phyloP scores from a whole-genome alignment of 2,888 invertebrate species.

The Eilema sororculum region DNA sequence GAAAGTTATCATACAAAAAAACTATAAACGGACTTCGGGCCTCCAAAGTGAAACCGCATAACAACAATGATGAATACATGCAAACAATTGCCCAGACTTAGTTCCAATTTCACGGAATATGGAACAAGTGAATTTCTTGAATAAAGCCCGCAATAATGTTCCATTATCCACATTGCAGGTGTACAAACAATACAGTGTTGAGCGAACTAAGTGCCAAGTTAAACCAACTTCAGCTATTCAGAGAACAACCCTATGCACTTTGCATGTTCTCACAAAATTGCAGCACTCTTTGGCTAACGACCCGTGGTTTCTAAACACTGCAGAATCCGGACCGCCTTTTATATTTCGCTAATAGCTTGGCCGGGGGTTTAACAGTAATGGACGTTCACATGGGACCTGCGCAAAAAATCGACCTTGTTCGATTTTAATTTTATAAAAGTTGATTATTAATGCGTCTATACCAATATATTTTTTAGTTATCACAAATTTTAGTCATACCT shows the following conservation, averaged over 20 bases:
- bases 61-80: neutral
- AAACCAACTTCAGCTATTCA: conserved; percentile 23
- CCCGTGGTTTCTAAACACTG: conserved; percentile 51
- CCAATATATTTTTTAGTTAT: no score
- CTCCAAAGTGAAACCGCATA: no score
- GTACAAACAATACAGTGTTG: conserved; percentile 13
- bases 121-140: neutral
- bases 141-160: neutral
- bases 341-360: conserved; percentile 54
- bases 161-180: conserved; percentile 11
- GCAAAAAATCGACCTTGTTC: neutral
- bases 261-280: conserved; percentile 49
- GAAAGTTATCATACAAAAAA: no score
- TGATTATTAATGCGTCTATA: no score
- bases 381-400: conserved; percentile 15
- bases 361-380: conserved; percentile 21
- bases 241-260: conserved; percentile 45
- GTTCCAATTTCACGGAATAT: neutral
- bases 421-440: no score
- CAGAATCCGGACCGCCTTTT: conserved; percentile 53
- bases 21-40: no score
- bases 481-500: no score
- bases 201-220: conserved; percentile 23
- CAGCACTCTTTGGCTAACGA: conserved; percentile 49
- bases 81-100: neutral